A percentile compares a stretch with the other conserved stretches of the same genome.
These are phyloP conservation scores for Nasonia oneida DNA, from an alignment of 2,888 invertebrate genomes.

Conservation along the genomic window DNA sequence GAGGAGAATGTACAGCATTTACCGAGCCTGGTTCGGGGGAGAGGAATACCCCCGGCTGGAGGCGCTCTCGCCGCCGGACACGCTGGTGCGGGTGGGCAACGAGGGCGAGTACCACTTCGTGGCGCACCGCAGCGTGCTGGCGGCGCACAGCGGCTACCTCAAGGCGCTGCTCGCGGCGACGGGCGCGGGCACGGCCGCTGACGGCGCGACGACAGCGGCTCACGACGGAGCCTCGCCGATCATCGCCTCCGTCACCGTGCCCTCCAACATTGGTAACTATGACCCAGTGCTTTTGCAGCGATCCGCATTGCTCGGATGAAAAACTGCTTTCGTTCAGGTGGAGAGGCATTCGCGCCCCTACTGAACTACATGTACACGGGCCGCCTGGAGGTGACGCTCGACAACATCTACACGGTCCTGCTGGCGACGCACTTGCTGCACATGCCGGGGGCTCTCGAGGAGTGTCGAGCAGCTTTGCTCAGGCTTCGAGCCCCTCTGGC, in stretches of 20 bases:
- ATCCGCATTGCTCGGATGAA: no score
- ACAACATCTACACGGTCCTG: slow-evolving; percentile 87
- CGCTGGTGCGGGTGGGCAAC: slow-evolving; percentile 84
- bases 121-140: slow-evolving; percentile 84
- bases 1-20: slow-evolving; percentile 77
- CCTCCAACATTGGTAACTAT: slow-evolving; percentile 76
- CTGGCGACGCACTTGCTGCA: slow-evolving; percentile 87
- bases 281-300: not conserved
- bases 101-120: slow-evolving; percentile 84
- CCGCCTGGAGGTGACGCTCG: slow-evolving; percentile 84
- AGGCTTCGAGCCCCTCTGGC: slow-evolving; percentile 80
- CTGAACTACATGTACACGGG: slow-evolving; percentile 89
- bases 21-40: slow-evolving; percentile 78
- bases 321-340: slow-evolving; percentile 66
- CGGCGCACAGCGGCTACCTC: slow-evolving; percentile 86
- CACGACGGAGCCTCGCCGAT: slow-evolving; percentile 61
- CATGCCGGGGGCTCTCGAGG: slow-evolving; percentile 86
- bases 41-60: slow-evolving; percentile 72
- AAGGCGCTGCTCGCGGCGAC: slow-evolving; percentile 82
- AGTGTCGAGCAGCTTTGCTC: slow-evolving; percentile 83
- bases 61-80: slow-evolving; percentile 81
- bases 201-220: slow-evolving; percentile 73
- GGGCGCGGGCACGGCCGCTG: slow-evolving; percentile 75
- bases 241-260: slow-evolving; percentile 74
- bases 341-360: slow-evolving; percentile 83